Conservation (phyloP, 2,888 invertebrate species). For the Calliphora vomitoria region DNA sequence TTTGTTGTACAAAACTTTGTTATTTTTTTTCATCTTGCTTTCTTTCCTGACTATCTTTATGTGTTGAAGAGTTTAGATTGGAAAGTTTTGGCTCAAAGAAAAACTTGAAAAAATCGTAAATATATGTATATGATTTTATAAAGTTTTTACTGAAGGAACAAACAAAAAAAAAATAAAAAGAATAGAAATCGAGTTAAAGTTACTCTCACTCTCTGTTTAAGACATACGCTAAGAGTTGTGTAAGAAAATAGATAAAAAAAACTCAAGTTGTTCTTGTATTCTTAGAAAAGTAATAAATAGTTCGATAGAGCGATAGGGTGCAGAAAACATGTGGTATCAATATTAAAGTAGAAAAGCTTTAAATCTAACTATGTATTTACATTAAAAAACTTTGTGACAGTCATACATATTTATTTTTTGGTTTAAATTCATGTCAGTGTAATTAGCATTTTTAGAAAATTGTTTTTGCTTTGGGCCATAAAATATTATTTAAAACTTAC, state of each 20-base stretch:
- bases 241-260: slow-evolving; percentile 14
- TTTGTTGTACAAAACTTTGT: slow-evolving; percentile 61
- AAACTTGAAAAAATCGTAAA: background rate
- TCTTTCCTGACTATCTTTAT: slow-evolving; percentile 33
- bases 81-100: slow-evolving; percentile 51
- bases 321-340: slow-evolving; percentile 54
- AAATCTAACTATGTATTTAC: background rate
- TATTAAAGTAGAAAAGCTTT: slow-evolving; percentile 22
- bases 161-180: background rate
- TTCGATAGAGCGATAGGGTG: background rate
- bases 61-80: slow-evolving; percentile 69
- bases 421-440: background rate
- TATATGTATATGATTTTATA: slow-evolving; percentile 15
- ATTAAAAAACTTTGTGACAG: background rate
- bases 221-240: background rate
- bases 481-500: slow-evolving; percentile 14
- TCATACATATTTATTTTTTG: too few relatives aligned
- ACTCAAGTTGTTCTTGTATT: background rate
- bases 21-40: slow-evolving; percentile 23
- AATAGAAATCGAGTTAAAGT: slow-evolving; percentile 28
- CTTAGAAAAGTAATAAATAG: background rate
- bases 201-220: background rate
- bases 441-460: background rate
- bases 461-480: slow-evolving; percentile 1
- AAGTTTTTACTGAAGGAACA: background rate